phyloP scores from a whole-genome alignment of 2,113 vertebrate species.

The Corynorhinus townsendii region DNA sequence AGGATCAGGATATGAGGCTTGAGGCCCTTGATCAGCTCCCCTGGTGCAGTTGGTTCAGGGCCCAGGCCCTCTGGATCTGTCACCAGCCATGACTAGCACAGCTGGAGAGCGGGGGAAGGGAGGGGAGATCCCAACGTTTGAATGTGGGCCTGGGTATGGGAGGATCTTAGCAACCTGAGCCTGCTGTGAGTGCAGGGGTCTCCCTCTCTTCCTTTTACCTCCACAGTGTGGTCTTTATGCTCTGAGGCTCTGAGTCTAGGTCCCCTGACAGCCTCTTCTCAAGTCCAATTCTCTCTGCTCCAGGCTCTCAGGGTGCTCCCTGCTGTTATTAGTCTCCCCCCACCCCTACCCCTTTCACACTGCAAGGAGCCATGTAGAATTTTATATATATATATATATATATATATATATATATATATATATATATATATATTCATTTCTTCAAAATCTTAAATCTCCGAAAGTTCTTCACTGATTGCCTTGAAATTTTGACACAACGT shows the following conservation, averaged over 20 bases:
- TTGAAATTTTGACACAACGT: too few relatives aligned
- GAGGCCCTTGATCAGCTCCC: background rate
- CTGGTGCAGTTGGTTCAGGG: background rate
- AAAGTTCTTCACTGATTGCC: too few relatives aligned
- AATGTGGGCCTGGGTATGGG: too few relatives aligned
- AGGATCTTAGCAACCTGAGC: background rate
- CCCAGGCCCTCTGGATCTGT: background rate
- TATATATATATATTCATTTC: too few relatives aligned
- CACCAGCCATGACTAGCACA: background rate
- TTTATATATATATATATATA: too few relatives aligned
- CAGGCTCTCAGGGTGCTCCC: background rate
- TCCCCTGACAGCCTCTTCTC: background rate
- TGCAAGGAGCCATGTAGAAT: background rate
- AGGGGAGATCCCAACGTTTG: background rate
- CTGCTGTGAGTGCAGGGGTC: background rate
- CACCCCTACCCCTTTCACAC: background rate
- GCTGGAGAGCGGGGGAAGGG: background rate
- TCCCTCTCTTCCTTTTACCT: background rate
- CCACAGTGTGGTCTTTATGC: fast-evolving
- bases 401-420: too few relatives aligned
- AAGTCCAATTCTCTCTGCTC: background rate
- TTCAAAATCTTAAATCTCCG: too few relatives aligned
- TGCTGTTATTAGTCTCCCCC: background rate
- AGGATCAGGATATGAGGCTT: background rate
- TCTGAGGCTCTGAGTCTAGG: background rate